Evolutionary conservation across 1,140 invertebrate species (phyloP).

Genomic region (Scaptodrosophila lebanonensis): DNA sequence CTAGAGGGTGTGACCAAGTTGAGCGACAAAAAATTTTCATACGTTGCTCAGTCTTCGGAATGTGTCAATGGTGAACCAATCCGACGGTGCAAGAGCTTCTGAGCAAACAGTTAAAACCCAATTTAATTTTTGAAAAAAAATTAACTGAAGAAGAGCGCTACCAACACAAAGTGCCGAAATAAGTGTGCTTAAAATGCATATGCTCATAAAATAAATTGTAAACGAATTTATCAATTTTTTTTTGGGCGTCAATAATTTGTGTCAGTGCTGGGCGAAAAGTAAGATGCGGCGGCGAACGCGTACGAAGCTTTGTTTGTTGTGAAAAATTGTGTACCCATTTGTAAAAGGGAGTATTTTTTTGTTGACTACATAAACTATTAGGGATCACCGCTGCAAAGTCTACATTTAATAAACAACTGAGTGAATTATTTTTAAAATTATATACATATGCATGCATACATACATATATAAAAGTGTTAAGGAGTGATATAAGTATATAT

Average conservation of each 20-base stretch:
- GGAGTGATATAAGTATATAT: neutral
- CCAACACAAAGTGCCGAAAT: too few relatives aligned
- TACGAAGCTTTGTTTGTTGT: slow-evolving; percentile 60
- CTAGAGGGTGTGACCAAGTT: slow-evolving; percentile 76
- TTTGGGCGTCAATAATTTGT: too few relatives aligned
- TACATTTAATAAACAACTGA: slow-evolving; percentile 24
- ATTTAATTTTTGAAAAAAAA: slow-evolving; percentile 35
- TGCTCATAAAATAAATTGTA: too few relatives aligned
- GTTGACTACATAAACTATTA: slow-evolving; percentile 2
- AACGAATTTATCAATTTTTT: too few relatives aligned
- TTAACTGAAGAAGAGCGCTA: too few relatives aligned
- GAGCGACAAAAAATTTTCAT: slow-evolving; percentile 76
- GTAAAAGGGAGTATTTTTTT: slow-evolving; percentile 51
- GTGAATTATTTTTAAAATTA: neutral
- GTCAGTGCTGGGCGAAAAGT: slow-evolving; percentile 12
- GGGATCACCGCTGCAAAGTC: neutral
- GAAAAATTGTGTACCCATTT: slow-evolving; percentile 64
- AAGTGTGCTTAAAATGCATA: too few relatives aligned
- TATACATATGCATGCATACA: neutral
- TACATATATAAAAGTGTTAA: neutral
- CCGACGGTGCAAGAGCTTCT: slow-evolving; percentile 14
- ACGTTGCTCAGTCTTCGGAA: slow-evolving; percentile 76
- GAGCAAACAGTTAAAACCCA: slow-evolving; percentile 32
- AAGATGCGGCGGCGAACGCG: slow-evolving; percentile 13
- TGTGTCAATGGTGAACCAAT: slow-evolving; percentile 68